Conservation (phyloP, 2,888 invertebrate genomes). For the Drosophila subsilvestris region DNA sequence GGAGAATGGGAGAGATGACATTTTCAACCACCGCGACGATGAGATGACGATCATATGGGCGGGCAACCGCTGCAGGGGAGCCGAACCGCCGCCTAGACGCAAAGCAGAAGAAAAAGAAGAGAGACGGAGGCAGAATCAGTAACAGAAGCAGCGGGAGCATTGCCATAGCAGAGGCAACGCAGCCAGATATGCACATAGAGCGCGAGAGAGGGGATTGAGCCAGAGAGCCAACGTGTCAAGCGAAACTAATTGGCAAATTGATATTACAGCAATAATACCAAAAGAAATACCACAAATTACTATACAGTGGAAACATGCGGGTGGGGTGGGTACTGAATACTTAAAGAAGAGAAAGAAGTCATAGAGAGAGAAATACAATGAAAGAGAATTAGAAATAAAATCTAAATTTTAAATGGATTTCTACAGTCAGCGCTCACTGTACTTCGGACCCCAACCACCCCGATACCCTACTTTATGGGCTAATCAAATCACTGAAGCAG, state of each 20-base stretch:
- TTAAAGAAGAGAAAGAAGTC: constrained; percentile 7
- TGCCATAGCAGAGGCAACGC: constrained; percentile 7
- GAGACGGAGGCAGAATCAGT: constrained; percentile 6
- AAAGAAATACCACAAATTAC: constrained; percentile 11
- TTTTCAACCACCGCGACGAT: constrained; percentile 33
- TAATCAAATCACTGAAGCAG: constrained; percentile 49
- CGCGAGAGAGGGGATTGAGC: constrained; percentile 5
- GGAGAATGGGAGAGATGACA: constrained; percentile 29
- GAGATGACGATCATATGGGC: constrained; percentile 38
- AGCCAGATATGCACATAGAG: background rate
- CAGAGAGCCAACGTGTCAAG: constrained; percentile 37
- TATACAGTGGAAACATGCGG: constrained; percentile 27
- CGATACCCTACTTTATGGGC: constrained; percentile 31
- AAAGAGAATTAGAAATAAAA: constrained; percentile 25
- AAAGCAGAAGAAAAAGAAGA: constrained; percentile 1
- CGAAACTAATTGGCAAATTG: constrained; percentile 50
- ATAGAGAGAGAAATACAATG: constrained; percentile 12
- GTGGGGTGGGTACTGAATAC: background rate
- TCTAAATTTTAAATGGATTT: constrained; percentile 14
- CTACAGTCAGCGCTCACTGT: constrained; percentile 18
- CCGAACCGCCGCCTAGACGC: constrained; percentile 7
- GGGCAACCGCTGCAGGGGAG: constrained; percentile 38
- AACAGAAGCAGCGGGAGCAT: background rate
- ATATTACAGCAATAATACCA: constrained; percentile 33
- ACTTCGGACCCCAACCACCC: constrained; percentile 11